phyloP scores from a whole-genome alignment of 2,113 vertebrate species.

The Neogale vison region DNA sequence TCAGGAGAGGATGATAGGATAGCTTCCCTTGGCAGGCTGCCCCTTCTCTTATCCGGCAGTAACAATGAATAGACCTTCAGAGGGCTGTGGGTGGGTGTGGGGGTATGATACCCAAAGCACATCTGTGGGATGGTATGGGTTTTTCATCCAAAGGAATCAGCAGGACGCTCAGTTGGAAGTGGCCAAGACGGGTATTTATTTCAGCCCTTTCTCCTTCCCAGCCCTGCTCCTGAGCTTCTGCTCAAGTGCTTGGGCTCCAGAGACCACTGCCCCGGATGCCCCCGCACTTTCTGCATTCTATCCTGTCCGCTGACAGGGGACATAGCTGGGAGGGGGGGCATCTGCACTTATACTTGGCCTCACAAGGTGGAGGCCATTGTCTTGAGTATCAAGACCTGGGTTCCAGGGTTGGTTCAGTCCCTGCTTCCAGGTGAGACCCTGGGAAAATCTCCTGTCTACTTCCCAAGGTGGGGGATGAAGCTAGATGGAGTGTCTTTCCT shows the following conservation, averaged over 20 bases:
- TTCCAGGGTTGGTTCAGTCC: not conserved
- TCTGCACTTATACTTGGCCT: too few species aligned
- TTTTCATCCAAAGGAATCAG: not conserved
- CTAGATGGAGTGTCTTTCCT: not conserved
- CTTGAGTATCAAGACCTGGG: not conserved
- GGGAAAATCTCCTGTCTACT: not conserved
- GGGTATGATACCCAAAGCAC: not conserved
- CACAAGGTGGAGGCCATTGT: not conserved
- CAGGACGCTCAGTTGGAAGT: not conserved
- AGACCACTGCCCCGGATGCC: not conserved
- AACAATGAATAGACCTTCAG: not conserved
- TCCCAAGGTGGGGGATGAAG: not conserved
- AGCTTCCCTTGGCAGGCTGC: not conserved
- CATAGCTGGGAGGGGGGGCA: not conserved
- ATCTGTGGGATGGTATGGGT: not conserved
- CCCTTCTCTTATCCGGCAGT: not conserved
- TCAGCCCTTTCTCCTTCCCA: not conserved
- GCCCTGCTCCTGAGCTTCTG: not conserved
- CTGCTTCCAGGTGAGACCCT: not conserved
- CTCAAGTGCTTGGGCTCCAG: not conserved
- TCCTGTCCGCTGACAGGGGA: not conserved
- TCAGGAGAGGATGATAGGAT: accelerated
- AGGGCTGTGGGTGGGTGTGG: not conserved
- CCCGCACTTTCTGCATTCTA: not conserved
- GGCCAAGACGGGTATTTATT: not conserved